Base-by-base conservation (phyloP, 1,140 invertebrate species). In the Pogonognathellus flavescens region DNA sequence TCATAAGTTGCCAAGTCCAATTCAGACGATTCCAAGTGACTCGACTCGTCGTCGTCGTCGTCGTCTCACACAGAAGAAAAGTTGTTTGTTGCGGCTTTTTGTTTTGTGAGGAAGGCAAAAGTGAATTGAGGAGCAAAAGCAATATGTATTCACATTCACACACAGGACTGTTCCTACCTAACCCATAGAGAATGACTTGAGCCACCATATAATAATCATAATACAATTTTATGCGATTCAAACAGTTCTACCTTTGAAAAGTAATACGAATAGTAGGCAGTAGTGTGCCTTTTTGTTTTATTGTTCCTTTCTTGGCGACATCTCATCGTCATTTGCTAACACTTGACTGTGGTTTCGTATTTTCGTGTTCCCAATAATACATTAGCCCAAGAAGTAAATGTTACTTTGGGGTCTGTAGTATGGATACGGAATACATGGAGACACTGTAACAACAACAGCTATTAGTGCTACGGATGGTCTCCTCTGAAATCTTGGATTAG, bases 1-100 rank as follows among this genome's bases (percentile, higher is more conserved):
- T 66, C 62, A 66, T 60, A 66, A 76, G 14, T 76, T 76, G 70
- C 70, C 70, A 76, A 76, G 41, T 76, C 70, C 70, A 76, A 76
- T 76, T 31, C 31, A 76, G 70, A 49, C 70, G 25, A 76, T 16
- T 76, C 31, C n/a, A 41, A 16, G n/a, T 31, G 31, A 76, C 41
- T 76, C 31, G 66, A 41, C 66, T 70, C 66, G n/a, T 50, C 62
- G 8, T 76, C 31, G 70, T 41, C 31, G 31, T 41, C 31, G 31
- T 41, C 31, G 31, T 41, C 31, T 41, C 31, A 41, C 31, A 41
- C 31, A 41, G 31, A 41, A 41, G 41, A 76, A 76, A 76, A 76
- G 70, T 76, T 76, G 70, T 49, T 76, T 76, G 70, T 49, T 76
- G 70, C 41, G 70, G 41, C 70, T 76, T 50, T 60, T 76, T 76